These are phyloP conservation scores for Bellardia pandia DNA, from an alignment of 2,888 invertebrate genomes.

Conservation along the genomic window DNA sequence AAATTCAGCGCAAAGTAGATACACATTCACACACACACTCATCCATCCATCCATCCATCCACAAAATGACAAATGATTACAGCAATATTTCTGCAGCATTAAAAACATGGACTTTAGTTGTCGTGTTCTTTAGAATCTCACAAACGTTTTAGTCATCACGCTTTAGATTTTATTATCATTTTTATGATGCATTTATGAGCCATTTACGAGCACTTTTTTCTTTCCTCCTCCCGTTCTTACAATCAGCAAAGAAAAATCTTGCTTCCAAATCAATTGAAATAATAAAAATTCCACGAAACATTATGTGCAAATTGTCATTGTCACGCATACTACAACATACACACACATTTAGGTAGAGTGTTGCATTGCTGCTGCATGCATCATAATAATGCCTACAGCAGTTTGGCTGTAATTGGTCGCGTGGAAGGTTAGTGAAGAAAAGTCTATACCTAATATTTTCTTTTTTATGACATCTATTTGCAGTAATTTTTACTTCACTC, in stretches of 20 bases:
- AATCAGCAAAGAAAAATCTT: slow-evolving; percentile 6
- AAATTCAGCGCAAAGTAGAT: slow-evolving; percentile 20
- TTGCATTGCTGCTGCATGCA: background rate
- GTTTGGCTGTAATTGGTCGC: slow-evolving; percentile 38
- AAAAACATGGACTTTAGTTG: slow-evolving; percentile 9
- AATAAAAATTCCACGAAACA: slow-evolving; percentile 65
- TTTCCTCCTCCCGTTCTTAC: background rate
- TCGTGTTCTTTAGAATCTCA: slow-evolving; percentile 15
- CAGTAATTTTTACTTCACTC: slow-evolving; percentile 28
- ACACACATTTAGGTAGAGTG: slow-evolving; percentile 32
- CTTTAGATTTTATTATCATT: slow-evolving; percentile 60
- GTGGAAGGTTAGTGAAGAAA: slow-evolving; percentile 62
- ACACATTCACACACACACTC: background rate
- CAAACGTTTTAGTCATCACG: slow-evolving; percentile 45
- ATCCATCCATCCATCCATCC: too few species aligned
- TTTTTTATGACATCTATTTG: slow-evolving; percentile 48
- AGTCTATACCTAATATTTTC: slow-evolving; percentile 16
- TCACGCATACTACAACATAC: slow-evolving; percentile 22
- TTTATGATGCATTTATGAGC: slow-evolving; percentile 67
- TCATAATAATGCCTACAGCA: slow-evolving; percentile 37
- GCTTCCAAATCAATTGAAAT: slow-evolving; percentile 65
- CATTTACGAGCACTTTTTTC: slow-evolving; percentile 36
- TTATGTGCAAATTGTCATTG: slow-evolving; percentile 60
- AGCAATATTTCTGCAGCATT: slow-evolving; percentile 23
- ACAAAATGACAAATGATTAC: slow-evolving; percentile 27